Evolutionary conservation across 1,140 invertebrate genomes (phyloP).

Genomic region (Zaprionus africanus): DNA sequence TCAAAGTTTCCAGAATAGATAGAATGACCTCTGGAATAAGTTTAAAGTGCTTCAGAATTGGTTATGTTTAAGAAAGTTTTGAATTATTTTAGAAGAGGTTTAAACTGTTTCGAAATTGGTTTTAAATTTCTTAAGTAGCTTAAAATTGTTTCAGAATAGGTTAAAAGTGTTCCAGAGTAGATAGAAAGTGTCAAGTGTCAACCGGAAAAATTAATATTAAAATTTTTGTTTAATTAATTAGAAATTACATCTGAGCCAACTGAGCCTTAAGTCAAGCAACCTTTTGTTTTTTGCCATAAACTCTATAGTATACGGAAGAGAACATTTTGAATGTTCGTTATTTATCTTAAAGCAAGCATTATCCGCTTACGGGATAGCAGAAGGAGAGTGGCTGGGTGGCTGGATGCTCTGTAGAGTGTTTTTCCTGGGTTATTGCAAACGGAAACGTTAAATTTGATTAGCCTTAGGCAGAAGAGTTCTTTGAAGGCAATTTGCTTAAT

Average conservation of each 20-base stretch:
- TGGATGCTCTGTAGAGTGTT: neutral
- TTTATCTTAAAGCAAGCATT: neutral
- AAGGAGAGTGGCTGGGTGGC: neutral
- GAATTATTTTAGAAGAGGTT: too few relatives aligned
- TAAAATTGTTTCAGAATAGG: too few relatives aligned
- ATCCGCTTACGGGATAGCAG: neutral
- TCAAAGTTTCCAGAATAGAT: too few relatives aligned
- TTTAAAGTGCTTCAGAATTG: too few relatives aligned
- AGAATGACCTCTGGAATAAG: too few relatives aligned
- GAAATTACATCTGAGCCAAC: neutral
- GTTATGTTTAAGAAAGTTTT: too few relatives aligned
- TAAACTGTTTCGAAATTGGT: too few relatives aligned
- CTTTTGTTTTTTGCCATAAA: neutral
- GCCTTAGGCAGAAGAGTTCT: slow-evolving; percentile 7
- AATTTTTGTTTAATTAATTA: too few relatives aligned
- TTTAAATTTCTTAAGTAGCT: too few relatives aligned
- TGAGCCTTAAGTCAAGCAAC: neutral
- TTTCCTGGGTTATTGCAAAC: slow-evolving; percentile 16
- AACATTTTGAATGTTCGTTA: neutral
- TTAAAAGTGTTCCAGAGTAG: too few relatives aligned
- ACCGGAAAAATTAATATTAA: too few relatives aligned
- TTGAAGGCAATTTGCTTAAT: slow-evolving; percentile 20
- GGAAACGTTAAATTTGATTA: slow-evolving; percentile 37
- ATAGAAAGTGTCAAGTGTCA: too few relatives aligned
- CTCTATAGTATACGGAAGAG: neutral